Percentiles rank a stretch among this genome's conserved stretches.
phyloP scores from a whole-genome alignment of 2,888 invertebrate genomes.

The Lepidonotus clava region DNA sequence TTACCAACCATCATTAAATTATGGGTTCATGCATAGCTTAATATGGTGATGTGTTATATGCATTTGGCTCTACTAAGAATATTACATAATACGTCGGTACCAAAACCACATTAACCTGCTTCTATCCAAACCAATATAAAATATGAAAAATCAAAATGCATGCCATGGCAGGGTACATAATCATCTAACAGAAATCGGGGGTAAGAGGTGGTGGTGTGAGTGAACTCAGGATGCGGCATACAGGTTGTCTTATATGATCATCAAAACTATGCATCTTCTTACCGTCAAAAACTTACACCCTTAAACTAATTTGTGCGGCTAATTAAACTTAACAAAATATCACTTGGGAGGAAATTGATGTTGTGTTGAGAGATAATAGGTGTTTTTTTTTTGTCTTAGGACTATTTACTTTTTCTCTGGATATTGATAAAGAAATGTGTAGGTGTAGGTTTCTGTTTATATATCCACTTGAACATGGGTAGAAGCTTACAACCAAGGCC shows the following conservation, averaged over 20 bases:
- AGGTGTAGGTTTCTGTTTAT: conserved; percentile 22
- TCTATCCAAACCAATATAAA: neutral
- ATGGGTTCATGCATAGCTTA: neutral
- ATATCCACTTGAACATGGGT: neutral
- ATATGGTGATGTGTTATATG: neutral
- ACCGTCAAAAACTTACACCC: conserved; percentile 8
- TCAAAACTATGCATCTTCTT: neutral
- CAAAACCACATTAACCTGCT: neutral
- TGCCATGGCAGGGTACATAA: neutral
- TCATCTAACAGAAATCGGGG: neutral
- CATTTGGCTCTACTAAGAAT: no score
- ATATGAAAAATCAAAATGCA: neutral
- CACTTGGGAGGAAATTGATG: no score
- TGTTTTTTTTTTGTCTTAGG: no score
- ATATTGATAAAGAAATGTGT: neutral
- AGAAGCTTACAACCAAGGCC: conserved; percentile 9
- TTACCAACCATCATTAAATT: neutral
- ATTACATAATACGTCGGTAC: neutral
- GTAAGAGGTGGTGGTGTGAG: neutral
- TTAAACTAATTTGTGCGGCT: no score
- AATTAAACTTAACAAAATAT: no score
- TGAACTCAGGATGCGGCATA: neutral
- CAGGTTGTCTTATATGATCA: neutral
- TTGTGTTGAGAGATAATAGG: no score
- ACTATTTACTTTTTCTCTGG: neutral